Percentiles rank a stretch among this genome's conserved stretches.
These are phyloP conservation scores for Guaruba guarouba DNA, from an alignment of 2,113 vertebrate species.

Conservation along the genomic window DNA sequence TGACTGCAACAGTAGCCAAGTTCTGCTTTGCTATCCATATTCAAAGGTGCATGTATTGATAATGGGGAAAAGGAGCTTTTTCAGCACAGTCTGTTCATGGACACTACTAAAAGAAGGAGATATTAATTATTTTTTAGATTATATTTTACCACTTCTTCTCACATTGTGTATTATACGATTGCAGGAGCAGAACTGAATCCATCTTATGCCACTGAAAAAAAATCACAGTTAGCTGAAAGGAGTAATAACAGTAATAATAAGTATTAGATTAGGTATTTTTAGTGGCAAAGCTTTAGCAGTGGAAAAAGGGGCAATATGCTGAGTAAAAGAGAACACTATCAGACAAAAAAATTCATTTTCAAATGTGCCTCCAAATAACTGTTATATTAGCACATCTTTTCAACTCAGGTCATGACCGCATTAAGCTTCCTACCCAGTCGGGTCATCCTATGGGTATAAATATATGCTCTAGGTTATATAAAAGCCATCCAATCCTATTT, in stretches of 20 bases:
- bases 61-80: background rate
- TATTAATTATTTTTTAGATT: background rate
- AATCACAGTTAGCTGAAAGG: background rate
- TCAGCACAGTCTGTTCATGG: background rate
- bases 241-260: background rate
- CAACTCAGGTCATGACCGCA: background rate
- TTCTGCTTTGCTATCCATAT: background rate
- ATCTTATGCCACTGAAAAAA: background rate
- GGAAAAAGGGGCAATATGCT: background rate
- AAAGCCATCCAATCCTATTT: conserved; percentile 61
- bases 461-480: conserved; percentile 23
- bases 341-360: conserved; percentile 30
- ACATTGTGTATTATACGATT: background rate
- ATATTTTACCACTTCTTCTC: background rate
- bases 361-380: background rate
- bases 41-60: background rate
- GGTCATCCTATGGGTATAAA: conserved; percentile 1
- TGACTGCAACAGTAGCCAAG: background rate
- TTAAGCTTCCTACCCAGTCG: conserved; percentile 7
- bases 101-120: background rate
- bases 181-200: background rate
- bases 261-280: background rate
- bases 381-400: background rate
- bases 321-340: background rate
- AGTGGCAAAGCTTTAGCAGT: background rate